Base-by-base conservation (phyloP, 2,113 vertebrate species). In the Hyla sarda region DNA sequence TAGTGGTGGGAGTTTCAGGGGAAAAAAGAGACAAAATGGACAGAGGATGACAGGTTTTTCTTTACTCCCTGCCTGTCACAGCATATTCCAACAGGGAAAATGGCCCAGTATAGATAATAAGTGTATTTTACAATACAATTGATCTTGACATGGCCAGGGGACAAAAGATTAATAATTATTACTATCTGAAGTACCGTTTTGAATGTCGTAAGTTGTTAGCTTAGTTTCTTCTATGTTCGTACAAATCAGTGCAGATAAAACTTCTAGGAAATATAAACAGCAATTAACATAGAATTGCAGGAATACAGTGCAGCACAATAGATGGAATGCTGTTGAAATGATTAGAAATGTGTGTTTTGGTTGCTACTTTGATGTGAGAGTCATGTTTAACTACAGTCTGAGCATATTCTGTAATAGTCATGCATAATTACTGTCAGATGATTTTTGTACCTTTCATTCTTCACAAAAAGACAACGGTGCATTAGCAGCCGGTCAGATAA, bases 371-470 rank as follows among this genome's bases (percentile, higher is more conserved):
- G 84, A 86, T 52, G 54, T 86, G 8, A 60, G 77, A 80, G 54
- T 73, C 84, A 79, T 81, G 77, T 86, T 81, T 81, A 80, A 73
- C 65, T 73, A 81, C 65, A 73, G 77, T 32, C 77, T 60, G 77
- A 86, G 48, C 65, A 48, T 50, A 80, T 86, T 81, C 56, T 73
- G 50, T 81, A 81, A 73, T 73, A 81, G 77, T 81, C 77, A 81
- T 81, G 84, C 77, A 86, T 86, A 86, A 86, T 86, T 86, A 86
- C 84, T 86, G 84, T 86, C 84, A 81, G 47, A 86, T 81, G 84
- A 86, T 52, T 80, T 77, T 81, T 86, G 77, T 81, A 80, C 84
- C 72, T 58, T 74, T 58, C 37, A 72, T 60, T 81, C 65, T 45
- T 54, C 37, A 58, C n/a, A 60, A 58, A 73, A 58, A 72, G 67